Evolutionary conservation across 2,113 vertebrate species (phyloP).

Genomic region (Poecile atricapillus): DNA sequence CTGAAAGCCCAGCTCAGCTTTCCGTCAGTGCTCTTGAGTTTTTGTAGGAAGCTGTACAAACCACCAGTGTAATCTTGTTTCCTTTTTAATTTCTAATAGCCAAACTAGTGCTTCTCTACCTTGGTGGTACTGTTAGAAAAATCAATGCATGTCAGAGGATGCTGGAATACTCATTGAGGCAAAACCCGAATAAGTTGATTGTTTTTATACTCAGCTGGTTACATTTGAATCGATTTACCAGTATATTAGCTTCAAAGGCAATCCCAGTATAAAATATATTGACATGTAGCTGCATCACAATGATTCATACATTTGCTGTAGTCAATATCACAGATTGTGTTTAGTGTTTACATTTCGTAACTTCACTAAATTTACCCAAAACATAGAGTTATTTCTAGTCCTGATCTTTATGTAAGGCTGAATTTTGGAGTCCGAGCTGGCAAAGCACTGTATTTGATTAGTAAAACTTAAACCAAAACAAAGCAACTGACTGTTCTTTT

Average conservation of each 20-base stretch:
- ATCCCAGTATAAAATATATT: neutral
- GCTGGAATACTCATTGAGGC: neutral
- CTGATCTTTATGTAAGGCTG: neutral
- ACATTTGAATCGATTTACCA: constrained; percentile 27
- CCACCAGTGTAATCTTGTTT: neutral
- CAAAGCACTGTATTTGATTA: neutral
- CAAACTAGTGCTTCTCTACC: neutral
- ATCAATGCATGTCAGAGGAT: neutral
- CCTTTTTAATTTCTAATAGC: neutral
- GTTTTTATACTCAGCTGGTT: neutral
- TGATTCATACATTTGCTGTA: constrained; percentile 33
- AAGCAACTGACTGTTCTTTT: neutral
- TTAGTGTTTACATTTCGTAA: neutral
- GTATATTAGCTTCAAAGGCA: neutral
- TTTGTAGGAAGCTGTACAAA: neutral
- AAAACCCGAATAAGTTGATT: neutral
- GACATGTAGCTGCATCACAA: neutral
- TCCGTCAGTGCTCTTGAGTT: neutral
- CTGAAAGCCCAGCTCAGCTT: neutral
- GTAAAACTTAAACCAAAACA: neutral
- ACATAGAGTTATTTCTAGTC: constrained; percentile 9
- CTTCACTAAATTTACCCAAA: constrained; percentile 6
- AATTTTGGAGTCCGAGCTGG: neutral
- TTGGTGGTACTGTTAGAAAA: neutral
- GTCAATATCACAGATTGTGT: constrained; percentile 47